Evolutionary conservation across 2,113 vertebrate species (phyloP).

Genomic region (Callochromis pleurospilus): DNA sequence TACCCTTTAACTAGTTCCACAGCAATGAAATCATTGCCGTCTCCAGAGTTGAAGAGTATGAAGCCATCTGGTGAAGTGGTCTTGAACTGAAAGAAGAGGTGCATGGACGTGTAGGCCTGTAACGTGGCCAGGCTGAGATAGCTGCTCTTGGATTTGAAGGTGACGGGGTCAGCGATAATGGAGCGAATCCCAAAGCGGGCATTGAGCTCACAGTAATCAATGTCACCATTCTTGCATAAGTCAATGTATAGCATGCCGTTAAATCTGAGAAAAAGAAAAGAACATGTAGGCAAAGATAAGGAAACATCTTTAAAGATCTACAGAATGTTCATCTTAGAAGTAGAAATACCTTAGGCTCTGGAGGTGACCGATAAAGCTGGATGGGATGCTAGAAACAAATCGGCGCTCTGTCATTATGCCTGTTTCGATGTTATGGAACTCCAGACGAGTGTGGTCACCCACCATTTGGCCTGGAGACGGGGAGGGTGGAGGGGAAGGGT

Average conservation of each 20-base stretch:
- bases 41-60: slow-evolving; percentile 92
- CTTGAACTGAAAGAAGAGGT: slow-evolving; percentile 99
- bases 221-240: slow-evolving; percentile 97
- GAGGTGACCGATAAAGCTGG: slow-evolving; percentile 96
- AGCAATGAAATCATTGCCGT: slow-evolving; percentile 89
- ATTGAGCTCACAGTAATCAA: slow-evolving; percentile 95
- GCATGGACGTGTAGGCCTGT: slow-evolving; percentile 98
- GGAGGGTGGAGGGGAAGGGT: slow-evolving; percentile 66
- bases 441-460: slow-evolving; percentile 96
- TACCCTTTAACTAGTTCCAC: slow-evolving; percentile 97
- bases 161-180: slow-evolving; percentile 96
- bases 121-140: slow-evolving; percentile 93
- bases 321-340: not conserved
- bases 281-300: not conserved
- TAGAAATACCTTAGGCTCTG: slow-evolving; percentile 82
- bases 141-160: slow-evolving; percentile 96
- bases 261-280: slow-evolving; percentile 71
- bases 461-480: slow-evolving; percentile 89
- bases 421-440: slow-evolving; percentile 98
- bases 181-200: slow-evolving; percentile 94
- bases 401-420: slow-evolving; percentile 96
- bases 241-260: slow-evolving; percentile 98
- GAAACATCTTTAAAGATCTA: not conserved
- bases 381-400: slow-evolving; percentile 90
- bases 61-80: slow-evolving; percentile 95